Conservation (phyloP, 2,113 vertebrate species). For the Scomber colias region DNA sequence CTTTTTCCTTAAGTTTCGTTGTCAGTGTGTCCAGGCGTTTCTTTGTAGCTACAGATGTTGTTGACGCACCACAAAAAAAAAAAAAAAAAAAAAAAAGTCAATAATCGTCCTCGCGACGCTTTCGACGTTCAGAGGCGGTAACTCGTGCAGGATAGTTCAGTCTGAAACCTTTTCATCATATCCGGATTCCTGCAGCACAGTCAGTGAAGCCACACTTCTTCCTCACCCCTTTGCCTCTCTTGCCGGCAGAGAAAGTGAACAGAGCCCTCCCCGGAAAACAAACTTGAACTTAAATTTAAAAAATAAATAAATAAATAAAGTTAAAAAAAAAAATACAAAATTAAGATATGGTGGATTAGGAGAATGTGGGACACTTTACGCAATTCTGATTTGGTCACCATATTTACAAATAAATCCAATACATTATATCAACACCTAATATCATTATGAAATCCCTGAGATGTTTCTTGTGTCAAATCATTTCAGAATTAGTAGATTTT, state of each 20-base stretch:
- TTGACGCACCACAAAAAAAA: not conserved
- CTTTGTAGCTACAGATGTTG: conserved; percentile 26
- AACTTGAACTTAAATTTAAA: not conserved
- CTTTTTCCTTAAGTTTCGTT: conserved; percentile 18
- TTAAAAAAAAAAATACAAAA: not conserved
- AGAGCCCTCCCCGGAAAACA: conserved; percentile 53
- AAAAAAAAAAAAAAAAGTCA: not conserved
- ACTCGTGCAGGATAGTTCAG: conserved; percentile 59
- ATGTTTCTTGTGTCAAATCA: too few species aligned
- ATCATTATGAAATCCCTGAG: too few species aligned
- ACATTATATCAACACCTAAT: too few species aligned
- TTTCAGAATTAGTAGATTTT: too few species aligned
- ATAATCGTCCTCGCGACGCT: conserved; percentile 19
- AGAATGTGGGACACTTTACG: too few species aligned
- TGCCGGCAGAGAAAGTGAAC: conserved; percentile 40
- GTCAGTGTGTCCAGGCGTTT: not conserved
- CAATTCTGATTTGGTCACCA: too few species aligned
- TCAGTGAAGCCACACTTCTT: conserved; percentile 59
- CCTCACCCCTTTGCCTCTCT: conserved; percentile 56
- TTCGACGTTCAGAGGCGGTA: conserved; percentile 51
- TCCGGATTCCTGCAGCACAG: conserved; percentile 86
- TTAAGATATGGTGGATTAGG: too few species aligned
- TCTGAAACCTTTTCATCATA: conserved; percentile 87
- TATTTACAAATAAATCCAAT: too few species aligned
- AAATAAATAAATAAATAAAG: not conserved